Base-by-base conservation (phyloP, 1,140 invertebrate genomes). In the Aethina tumida region DNA sequence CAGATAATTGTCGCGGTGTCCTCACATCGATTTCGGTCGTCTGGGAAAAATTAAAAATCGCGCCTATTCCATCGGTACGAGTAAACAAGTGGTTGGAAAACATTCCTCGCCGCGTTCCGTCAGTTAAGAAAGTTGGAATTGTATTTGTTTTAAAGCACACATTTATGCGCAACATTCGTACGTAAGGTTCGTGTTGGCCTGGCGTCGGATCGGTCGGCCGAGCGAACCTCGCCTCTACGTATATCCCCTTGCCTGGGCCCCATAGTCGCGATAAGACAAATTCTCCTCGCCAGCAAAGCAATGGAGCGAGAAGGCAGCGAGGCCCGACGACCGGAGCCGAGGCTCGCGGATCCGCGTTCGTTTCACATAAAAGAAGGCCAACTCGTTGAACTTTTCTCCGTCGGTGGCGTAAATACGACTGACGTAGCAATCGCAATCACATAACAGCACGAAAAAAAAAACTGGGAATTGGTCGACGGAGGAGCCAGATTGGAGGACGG, bases 301-400 rank as follows among this genome's bases (percentile, higher is more conserved):
- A 32, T 35, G 33, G 17, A 35, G 9, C 9, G 14, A 3, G 5
- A 9, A 6, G 14, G 13, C 27, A 5, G 13, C 5, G 6, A 6
- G 13, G 14, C 2, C 8, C 25, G 37, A 21, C 40, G 32, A 26
- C 17, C 15, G 35, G 15, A 21, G 28, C 22, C 41, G 49, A 50
- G 13, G 9, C 27, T 25, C 33, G 32, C 17, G 50, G 53, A 45
- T 26, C 41, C 27, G 10, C 10, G 21, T 18, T 35, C 37, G 39
- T 40, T 49, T 38, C 35, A 30, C 40, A 42, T 34, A 50, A 55
- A 58, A 57, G 49, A 56, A 57, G 56, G 54, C 54, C 54, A 57
- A 49, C 43, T 43, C 43, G 43, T 41, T 53, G 54, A 53, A 55
- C 52, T 56, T 55, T 55, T 56, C 49, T 39, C 50, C 43, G 35